phyloP scores from a whole-genome alignment of 2,888 invertebrate species.

The Bruchidius siliquastri region DNA sequence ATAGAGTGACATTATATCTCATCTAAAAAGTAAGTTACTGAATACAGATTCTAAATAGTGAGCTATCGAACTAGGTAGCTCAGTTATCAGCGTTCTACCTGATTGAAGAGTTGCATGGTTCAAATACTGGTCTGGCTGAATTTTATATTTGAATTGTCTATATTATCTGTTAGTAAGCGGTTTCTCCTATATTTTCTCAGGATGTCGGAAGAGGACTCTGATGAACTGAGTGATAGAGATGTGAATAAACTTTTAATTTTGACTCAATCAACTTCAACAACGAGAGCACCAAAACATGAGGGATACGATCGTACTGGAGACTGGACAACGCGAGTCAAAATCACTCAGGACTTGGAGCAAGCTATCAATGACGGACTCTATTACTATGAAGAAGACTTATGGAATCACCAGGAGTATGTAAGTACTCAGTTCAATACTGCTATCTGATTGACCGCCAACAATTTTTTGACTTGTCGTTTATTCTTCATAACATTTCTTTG shows the following conservation, averaged over 20 bases:
- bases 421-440: conserved; percentile 7
- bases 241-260: conserved; percentile 93
- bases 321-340: conserved; percentile 84
- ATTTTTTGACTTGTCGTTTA: too few relatives aligned
- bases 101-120: too few relatives aligned
- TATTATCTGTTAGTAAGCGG: too few relatives aligned
- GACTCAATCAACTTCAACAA: conserved; percentile 60
- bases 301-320: conserved; percentile 89
- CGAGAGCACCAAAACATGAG: conserved; percentile 73
- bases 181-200: conserved; percentile 42
- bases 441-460: too few relatives aligned
- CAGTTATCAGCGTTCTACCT: too few relatives aligned
- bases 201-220: conserved; percentile 72
- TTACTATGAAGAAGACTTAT: conserved; percentile 93
- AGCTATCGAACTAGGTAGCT: too few relatives aligned
- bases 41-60: too few relatives aligned
- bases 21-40: too few relatives aligned
- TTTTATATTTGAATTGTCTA: too few relatives aligned
- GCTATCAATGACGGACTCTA: conserved; percentile 95
- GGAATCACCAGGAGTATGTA: conserved; percentile 55
- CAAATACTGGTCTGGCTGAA: too few relatives aligned
- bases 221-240: conserved; percentile 90
- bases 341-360: conserved; percentile 90
- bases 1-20: too few relatives aligned
- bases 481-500: too few relatives aligned